These are phyloP conservation scores for Neopelma chrysocephalum DNA, from an alignment of 2,797 vertebrate species.

Conservation along the genomic window DNA sequence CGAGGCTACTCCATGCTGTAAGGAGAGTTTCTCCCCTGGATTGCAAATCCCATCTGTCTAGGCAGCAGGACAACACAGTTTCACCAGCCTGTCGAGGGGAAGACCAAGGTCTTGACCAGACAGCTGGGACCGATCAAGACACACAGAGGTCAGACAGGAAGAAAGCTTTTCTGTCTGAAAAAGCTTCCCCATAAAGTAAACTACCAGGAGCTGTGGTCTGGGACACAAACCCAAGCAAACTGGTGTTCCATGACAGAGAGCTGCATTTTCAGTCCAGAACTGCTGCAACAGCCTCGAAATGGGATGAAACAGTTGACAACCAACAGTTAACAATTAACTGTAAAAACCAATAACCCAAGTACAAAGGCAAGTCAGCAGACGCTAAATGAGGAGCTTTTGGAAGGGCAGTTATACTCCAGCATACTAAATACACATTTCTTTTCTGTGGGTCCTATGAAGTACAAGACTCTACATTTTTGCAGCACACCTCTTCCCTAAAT, in stretches of 20 bases:
- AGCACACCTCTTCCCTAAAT: not conserved
- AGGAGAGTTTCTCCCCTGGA: not conserved
- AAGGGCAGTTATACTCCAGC: not conserved
- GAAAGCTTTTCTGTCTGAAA: slow-evolving; percentile 10
- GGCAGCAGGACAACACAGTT: not conserved
- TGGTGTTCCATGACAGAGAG: not conserved
- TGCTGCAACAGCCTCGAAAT: not conserved
- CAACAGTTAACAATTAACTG: not conserved
- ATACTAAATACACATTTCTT: not conserved
- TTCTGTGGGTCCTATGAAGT: not conserved
- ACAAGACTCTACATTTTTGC: not conserved
- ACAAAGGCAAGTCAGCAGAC: not conserved
- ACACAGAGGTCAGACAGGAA: slow-evolving; percentile 25
- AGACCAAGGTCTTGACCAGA: not conserved
- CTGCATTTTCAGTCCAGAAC: fast-evolving
- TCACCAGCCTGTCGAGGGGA: not conserved
- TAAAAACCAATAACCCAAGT: not conserved
- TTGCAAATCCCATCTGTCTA: not conserved
- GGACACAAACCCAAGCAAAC: not conserved
- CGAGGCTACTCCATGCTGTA: not conserved
- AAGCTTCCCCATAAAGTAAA: slow-evolving; percentile 49
- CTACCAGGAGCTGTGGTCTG: slow-evolving; percentile 10
- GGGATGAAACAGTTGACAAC: not conserved
- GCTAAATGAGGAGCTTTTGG: not conserved
- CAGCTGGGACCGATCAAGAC: slow-evolving; percentile 18